Conservation (phyloP, 2,113 vertebrate genomes). For the Odontophorus gujanensis region DNA sequence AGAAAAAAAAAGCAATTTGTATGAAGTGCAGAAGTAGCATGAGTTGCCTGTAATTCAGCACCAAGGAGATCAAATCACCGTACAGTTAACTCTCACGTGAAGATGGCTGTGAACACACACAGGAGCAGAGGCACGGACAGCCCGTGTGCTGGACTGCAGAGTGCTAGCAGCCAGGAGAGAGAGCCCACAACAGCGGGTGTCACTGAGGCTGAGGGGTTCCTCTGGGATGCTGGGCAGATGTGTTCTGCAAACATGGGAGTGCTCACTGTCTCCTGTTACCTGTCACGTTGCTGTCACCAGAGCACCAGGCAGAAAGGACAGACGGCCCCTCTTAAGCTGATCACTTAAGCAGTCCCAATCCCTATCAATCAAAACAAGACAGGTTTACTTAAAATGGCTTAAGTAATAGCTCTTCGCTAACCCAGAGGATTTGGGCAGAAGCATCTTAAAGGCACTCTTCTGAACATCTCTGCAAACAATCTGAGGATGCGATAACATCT, state of each 20-base stretch:
- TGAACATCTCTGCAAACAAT: conserved; percentile 46
- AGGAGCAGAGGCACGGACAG: background rate
- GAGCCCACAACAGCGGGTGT: background rate
- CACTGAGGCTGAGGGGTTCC: background rate
- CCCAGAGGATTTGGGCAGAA: conserved; percentile 31
- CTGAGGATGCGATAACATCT: conserved; percentile 49
- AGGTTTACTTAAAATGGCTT: conserved; percentile 38
- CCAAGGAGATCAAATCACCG: conserved; percentile 7
- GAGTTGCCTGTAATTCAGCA: background rate
- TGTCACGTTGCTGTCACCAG: background rate
- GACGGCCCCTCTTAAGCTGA: background rate
- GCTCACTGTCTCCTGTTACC: background rate
- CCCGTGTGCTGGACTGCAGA: background rate
- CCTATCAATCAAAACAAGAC: conserved; percentile 52
- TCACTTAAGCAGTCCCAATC: background rate
- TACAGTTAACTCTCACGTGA: background rate
- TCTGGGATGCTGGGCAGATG: background rate
- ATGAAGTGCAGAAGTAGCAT: background rate
- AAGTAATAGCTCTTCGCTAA: conserved; percentile 43
- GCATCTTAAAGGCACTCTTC: conserved; percentile 18
- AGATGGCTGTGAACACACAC: background rate
- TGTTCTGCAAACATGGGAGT: background rate
- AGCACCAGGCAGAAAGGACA: background rate
- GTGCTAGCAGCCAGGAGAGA: background rate
- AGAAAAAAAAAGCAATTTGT: background rate